Conservation (phyloP, 2,113 vertebrate genomes). For the Melanocharis versteri region DNA sequence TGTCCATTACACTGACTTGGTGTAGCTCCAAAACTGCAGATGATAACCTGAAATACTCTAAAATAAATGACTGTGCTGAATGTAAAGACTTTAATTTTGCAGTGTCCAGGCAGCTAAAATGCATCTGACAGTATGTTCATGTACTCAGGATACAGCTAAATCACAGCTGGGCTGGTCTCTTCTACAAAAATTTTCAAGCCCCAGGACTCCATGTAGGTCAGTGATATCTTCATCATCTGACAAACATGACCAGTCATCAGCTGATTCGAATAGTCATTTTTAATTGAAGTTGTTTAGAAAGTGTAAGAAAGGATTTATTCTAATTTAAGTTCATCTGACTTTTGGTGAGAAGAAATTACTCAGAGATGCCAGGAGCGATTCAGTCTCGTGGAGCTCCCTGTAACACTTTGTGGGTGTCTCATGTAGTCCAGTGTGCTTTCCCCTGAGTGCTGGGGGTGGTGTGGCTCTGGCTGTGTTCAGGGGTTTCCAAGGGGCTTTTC, state of each 20-base stretch:
- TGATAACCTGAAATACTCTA: neutral
- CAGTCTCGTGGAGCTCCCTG: neutral
- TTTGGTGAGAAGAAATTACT: neutral
- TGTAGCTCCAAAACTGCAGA: neutral
- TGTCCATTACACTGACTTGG: neutral
- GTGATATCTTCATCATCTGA: neutral
- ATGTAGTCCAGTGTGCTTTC: accelerated
- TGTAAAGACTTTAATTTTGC: neutral
- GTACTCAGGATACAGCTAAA: neutral
- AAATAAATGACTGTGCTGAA: neutral
- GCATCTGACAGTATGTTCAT: neutral
- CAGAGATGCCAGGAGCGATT: neutral
- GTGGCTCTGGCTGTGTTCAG: neutral
- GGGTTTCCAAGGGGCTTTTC: neutral
- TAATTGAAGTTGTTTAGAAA: neutral
- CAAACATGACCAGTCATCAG: neutral
- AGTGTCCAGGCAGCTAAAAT: neutral
- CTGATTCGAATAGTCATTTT: neutral
- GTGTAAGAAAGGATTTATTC: neutral
- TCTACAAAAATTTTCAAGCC: neutral
- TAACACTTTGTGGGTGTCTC: neutral
- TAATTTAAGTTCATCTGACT: neutral
- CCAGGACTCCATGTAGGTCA: neutral
- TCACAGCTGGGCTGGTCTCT: neutral
- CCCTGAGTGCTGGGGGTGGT: neutral